Conservation (phyloP, 2,888 invertebrate genomes). For the Lasioglossum calceatum region DNA sequence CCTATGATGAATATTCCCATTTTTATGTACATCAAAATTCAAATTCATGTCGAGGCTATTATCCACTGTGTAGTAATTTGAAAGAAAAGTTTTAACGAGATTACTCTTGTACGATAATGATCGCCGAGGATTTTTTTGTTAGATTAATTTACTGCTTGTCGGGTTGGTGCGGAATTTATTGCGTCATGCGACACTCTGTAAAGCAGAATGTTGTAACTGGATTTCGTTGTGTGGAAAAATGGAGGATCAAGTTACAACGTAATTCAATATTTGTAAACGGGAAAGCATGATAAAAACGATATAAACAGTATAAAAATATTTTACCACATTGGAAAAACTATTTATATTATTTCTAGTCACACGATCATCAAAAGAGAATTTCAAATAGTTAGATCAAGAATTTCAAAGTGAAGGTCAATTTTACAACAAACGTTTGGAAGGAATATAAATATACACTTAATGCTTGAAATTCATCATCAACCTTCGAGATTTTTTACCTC, state of each 20-base stretch:
- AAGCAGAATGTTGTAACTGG: constrained; percentile 6
- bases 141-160: neutral
- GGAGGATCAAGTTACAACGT: neutral
- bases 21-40: neutral
- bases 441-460: neutral
- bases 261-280: neutral
- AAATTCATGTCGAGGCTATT: neutral
- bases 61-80: neutral
- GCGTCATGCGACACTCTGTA: neutral
- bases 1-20: neutral
- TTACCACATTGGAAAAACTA: neutral
- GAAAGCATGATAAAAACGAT: neutral
- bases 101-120: neutral
- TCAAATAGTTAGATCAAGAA: neutral
- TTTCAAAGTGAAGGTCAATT: neutral
- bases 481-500: neutral
- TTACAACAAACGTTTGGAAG: neutral
- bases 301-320: neutral
- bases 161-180: neutral
- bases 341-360: neutral
- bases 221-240: neutral
- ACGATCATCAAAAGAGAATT: neutral
- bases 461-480: neutral
- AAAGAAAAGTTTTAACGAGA: neutral
- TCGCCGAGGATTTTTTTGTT: neutral